Conservation (phyloP, 2,113 vertebrate genomes). For the Alaudala cheleensis region DNA sequence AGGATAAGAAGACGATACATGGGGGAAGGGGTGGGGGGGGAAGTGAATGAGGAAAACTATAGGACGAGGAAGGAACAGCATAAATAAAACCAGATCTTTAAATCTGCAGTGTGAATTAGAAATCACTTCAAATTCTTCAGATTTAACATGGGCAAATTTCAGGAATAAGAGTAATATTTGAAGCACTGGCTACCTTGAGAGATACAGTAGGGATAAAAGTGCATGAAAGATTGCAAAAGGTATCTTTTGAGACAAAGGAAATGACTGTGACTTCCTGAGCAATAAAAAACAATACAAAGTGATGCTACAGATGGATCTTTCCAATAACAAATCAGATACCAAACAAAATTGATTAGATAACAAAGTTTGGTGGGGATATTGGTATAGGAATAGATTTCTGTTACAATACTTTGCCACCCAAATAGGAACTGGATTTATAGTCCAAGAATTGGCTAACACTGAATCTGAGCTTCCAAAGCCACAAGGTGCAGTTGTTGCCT, state of each 20-base stretch:
- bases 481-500: not conserved
- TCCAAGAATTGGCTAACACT: not conserved
- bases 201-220: not conserved
- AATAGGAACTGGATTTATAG: not conserved
- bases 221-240: not conserved
- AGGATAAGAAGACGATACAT: not conserved
- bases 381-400: not conserved
- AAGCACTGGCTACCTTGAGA: not conserved
- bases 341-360: not conserved
- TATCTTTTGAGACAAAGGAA: not conserved
- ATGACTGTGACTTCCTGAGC: not conserved
- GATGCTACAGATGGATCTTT: not conserved
- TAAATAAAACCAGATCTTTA: not conserved
- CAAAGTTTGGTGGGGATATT: not conserved
- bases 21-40: rapidly evolving
- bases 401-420: not conserved
- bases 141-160: not conserved
- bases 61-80: not conserved
- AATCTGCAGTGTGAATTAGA: not conserved
- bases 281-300: not conserved
- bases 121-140: not conserved
- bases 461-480: not conserved
- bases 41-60: not conserved
- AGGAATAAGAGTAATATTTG: not conserved
- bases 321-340: not conserved